A percentile compares a stretch with the other conserved stretches of the same genome.
phyloP scores from a whole-genome alignment of 2,888 invertebrate genomes.

The Rapana venosa region DNA sequence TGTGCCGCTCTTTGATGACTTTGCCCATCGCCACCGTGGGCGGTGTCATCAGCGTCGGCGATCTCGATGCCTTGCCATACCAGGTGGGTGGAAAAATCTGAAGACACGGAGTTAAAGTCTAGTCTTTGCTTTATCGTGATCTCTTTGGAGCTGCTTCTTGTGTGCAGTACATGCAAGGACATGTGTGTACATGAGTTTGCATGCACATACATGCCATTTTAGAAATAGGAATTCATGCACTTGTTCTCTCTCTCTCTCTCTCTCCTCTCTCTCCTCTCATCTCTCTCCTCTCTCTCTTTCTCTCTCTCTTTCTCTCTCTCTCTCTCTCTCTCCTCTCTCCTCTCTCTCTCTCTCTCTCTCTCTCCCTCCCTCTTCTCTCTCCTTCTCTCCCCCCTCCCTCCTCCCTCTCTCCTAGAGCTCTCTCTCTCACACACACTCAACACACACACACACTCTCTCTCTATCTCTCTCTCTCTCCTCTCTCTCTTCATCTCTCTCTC shows the following conservation, averaged over 20 bases:
- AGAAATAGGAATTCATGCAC: no score
- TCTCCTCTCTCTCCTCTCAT: no score
- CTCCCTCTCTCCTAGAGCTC: no score
- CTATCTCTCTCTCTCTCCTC: background rate
- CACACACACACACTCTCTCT: background rate
- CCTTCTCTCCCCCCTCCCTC: background rate
- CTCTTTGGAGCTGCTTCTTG: no score
- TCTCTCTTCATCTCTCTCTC: background rate
- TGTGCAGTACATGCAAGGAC: no score
- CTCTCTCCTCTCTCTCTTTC: constrained; percentile 5
- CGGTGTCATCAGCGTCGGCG: constrained; percentile 10
- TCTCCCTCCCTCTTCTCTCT: background rate
- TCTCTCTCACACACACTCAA: background rate
- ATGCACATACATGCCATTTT: no score
- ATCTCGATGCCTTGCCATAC: constrained; percentile 2
- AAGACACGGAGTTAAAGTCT: no score
- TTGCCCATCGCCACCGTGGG: background rate
- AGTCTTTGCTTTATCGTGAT: no score
- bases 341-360: background rate
- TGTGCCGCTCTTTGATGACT: constrained; percentile 40
- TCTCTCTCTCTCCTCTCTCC: background rate
- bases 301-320: constrained; percentile 18
- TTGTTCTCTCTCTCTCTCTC: no score
- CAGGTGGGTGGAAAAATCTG: background rate
- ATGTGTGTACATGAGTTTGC: no score